These are phyloP conservation scores for Micronycteris hirsuta DNA, from an alignment of 2,113 vertebrate genomes.

Conservation along the genomic window DNA sequence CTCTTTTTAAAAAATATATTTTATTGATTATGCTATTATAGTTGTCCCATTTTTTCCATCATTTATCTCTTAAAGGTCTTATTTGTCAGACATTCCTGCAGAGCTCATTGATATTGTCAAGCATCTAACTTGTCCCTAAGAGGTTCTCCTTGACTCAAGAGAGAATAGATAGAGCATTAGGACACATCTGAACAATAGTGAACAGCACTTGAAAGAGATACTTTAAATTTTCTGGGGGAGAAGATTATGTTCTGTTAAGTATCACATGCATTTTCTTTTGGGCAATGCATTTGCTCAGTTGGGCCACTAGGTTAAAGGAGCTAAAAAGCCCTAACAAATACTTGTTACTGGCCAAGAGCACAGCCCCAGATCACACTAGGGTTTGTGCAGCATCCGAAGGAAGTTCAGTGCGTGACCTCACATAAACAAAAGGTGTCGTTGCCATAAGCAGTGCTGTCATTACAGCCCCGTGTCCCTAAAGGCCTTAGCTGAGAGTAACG, in stretches of 20 bases:
- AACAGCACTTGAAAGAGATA: neutral
- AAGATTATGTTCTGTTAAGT: neutral
- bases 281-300: neutral
- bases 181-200: neutral
- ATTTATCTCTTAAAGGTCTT: neutral
- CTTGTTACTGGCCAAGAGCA: neutral
- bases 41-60: neutral
- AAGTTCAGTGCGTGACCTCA: neutral
- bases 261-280: neutral
- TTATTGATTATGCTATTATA: no score
- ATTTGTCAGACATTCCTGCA: neutral
- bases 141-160: neutral
- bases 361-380: neutral
- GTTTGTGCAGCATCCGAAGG: neutral
- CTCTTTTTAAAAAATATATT: no score
- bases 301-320: neutral
- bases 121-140: neutral
- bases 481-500: neutral
- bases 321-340: neutral
- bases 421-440: neutral
- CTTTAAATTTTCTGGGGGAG: neutral
- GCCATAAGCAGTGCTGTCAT: neutral
- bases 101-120: neutral
- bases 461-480: neutral
- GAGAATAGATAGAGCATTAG: neutral